These are phyloP conservation scores for Argopecten irradians DNA, from an alignment of 1,140 invertebrate genomes.

Conservation along the genomic window DNA sequence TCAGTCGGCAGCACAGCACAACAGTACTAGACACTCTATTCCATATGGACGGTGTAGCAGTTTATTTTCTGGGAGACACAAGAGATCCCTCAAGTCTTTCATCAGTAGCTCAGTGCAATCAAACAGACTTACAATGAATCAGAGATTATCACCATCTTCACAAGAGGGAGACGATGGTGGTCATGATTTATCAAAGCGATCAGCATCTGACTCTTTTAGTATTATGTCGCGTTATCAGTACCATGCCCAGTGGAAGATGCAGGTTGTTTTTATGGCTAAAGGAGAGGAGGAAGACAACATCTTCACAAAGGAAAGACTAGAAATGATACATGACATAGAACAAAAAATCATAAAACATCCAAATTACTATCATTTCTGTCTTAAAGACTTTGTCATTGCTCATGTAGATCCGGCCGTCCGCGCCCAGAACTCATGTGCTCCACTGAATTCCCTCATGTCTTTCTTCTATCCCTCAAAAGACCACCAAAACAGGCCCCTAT, in stretches of 20 bases:
- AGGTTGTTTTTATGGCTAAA: slow-evolving; percentile 60
- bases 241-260: slow-evolving; percentile 48
- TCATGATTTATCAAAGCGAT: slow-evolving; percentile 11
- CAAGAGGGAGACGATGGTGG: not conserved
- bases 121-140: not conserved
- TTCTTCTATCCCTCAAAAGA: slow-evolving; percentile 72
- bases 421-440: slow-evolving; percentile 63
- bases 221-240: slow-evolving; percentile 25
- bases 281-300: slow-evolving; percentile 65
- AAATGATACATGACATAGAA: slow-evolving; percentile 67
- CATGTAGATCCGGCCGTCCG: slow-evolving; percentile 54
- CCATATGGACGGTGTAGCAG: slow-evolving; percentile 4
- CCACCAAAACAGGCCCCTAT: slow-evolving; percentile 50
- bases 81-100: not conserved
- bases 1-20: slow-evolving; percentile 46
- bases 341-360: slow-evolving; percentile 62
- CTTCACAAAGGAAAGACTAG: slow-evolving; percentile 67
- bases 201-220: not conserved
- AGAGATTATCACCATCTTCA: not conserved
- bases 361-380: slow-evolving; percentile 67
- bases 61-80: not conserved
- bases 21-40: not conserved
- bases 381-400: slow-evolving; percentile 50
- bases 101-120: not conserved
- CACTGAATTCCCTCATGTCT: slow-evolving; percentile 69